A percentile compares a stretch with the other conserved stretches of the same genome.
phyloP scores from a whole-genome alignment of 92 coral and sea anemone genomes.

The Porites evermanni region DNA sequence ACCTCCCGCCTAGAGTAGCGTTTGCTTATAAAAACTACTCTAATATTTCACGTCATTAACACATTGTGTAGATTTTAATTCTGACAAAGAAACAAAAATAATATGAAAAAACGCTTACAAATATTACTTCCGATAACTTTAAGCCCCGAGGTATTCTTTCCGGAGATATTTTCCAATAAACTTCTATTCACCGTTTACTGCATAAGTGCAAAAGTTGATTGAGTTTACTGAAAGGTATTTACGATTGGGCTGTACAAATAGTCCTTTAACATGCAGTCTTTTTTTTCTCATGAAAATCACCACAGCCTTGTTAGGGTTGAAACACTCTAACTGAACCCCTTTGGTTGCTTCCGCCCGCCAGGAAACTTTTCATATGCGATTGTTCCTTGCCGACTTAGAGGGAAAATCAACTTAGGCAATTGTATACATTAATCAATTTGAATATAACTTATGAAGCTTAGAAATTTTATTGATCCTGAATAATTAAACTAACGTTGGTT shows the following conservation, averaged over 20 bases:
- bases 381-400: background rate
- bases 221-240: background rate
- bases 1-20: background rate
- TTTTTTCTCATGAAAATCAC: background rate
- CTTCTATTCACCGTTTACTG: background rate
- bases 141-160: background rate
- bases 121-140: background rate
- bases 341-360: too few species aligned
- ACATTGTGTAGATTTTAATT: background rate
- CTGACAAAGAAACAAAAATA: background rate
- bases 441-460: background rate
- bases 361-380: too few species aligned
- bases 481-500: background rate
- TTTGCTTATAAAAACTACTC: background rate
- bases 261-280: too few species aligned
- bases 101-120: background rate
- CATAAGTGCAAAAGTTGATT: background rate
- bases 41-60: too few species aligned
- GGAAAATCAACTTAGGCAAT: background rate
- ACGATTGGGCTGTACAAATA: background rate
- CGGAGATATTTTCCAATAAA: background rate
- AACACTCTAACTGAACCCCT: too few species aligned
- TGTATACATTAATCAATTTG: constrained; percentile 12
- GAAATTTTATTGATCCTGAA: background rate
- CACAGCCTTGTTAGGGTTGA: background rate